phyloP scores from a whole-genome alignment of 1,140 invertebrate genomes.

The Drosophila serrata region DNA sequence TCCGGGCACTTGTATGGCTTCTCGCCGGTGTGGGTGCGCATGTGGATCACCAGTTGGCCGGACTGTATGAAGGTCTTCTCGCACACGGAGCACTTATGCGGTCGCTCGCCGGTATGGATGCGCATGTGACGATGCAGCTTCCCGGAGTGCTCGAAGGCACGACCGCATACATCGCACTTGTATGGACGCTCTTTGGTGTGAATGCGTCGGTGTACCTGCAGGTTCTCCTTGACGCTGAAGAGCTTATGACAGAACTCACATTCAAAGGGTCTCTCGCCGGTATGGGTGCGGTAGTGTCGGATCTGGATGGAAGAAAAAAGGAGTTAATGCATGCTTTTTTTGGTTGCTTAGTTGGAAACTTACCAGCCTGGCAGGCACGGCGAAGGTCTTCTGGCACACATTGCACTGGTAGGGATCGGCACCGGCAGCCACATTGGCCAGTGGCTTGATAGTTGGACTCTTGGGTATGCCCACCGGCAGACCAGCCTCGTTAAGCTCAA shows the following conservation, averaged over 20 bases:
- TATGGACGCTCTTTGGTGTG: conserved; percentile 93
- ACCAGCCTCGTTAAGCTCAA: conserved; percentile 71
- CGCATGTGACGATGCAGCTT: conserved; percentile 97
- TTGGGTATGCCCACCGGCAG: conserved; percentile 79
- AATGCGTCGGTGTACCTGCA: conserved; percentile 95
- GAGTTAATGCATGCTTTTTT: background rate
- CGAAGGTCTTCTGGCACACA: conserved; percentile 96
- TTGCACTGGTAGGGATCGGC: conserved; percentile 94
- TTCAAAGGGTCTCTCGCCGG: conserved; percentile 93
- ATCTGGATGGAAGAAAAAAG: conserved; percentile 48
- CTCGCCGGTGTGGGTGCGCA: conserved; percentile 95
- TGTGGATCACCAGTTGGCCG: conserved; percentile 94
- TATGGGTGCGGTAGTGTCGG: conserved; percentile 96
- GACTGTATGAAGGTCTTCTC: conserved; percentile 96
- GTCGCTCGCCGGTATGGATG: conserved; percentile 96
- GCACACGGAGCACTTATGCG: conserved; percentile 97
- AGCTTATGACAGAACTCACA: conserved; percentile 97
- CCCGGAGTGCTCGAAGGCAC: conserved; percentile 96
- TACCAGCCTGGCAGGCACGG: conserved; percentile 95
- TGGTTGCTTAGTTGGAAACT: conserved; percentile 25
- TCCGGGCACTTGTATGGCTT: conserved; percentile 95
- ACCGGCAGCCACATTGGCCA: conserved; percentile 82
- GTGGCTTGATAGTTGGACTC: conserved; percentile 77
- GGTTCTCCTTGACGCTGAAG: conserved; percentile 96
- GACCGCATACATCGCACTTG: conserved; percentile 95